Evolutionary conservation across 1,140 invertebrate genomes (phyloP), one percentile per base, ranked within the genome.

Genomic region (Caenorhabditis briggsae): DNA sequence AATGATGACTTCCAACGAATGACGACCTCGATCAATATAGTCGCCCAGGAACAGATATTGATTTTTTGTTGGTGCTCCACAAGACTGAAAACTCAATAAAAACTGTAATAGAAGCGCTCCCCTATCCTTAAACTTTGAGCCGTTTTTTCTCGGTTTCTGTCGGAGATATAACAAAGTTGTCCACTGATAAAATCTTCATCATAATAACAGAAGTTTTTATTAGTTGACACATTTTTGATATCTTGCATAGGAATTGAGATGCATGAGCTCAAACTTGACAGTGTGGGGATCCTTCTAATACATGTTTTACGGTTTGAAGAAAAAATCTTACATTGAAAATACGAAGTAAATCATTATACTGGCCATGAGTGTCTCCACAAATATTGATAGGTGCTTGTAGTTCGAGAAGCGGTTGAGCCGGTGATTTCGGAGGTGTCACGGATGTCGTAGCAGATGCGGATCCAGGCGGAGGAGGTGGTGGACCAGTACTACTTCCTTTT

Each of bases 291-390:
- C 16, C 2, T 53, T 53, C 50, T 53, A 53, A 1, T 53, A 53
- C 1, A 53, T 53, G 1, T 53, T 53, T 53, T 53, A 16, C 33
- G 33, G 33, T 33, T 2, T 33, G 33, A 33, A 33, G 33, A 33
- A 33, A 33, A 33, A 33, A 33, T 33, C 33, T 18, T 41, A 87
- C 88, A 61, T 87, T 84, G 25, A 89, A 89, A 82, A 89, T 89
- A 55, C 86, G 61, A 82, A 89, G 78, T 6, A 89, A 64, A 78
- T 89, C 88, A 23, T 64, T 85, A 55, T 86, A 89, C 41, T 89
- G 88, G 14, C 88, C 88, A 56, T 90, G 89, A 16, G 88, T 90
- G 74, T 90, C 89, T 23, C 89, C 89, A 74, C 89, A 90, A 82
- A 90, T 86, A 74, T 90, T 85, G n/a, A 90, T 82, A 23, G 89